phyloP scores from a whole-genome alignment of 1,140 invertebrate genomes.

The Drosophila repletoides region DNA sequence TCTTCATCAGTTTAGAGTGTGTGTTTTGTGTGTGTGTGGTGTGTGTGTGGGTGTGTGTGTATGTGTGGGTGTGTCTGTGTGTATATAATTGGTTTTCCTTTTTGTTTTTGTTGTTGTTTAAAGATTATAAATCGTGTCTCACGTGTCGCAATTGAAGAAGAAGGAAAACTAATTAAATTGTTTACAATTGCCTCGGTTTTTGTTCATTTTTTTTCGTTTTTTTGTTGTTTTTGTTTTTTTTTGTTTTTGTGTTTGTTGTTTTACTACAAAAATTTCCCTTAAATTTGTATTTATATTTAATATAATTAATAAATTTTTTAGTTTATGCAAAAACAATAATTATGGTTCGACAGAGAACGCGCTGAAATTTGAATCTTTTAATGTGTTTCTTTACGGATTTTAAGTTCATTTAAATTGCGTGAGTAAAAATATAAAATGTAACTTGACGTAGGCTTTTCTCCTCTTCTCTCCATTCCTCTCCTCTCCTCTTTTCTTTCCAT shows the following conservation, averaged over 20 bases:
- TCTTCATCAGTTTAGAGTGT: constrained; percentile 65
- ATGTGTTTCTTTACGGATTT: constrained; percentile 34
- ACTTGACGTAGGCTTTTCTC: constrained; percentile 4
- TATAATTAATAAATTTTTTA: constrained; percentile 75
- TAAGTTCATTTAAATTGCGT: constrained; percentile 31
- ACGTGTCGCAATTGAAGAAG: constrained; percentile 29
- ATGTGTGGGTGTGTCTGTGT: neutral
- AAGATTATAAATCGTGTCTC: constrained; percentile 45
- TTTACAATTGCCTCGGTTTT: constrained; percentile 55
- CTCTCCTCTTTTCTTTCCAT: constrained; percentile 25
- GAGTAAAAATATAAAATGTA: constrained; percentile 44
- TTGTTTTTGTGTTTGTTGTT: constrained; percentile 26
- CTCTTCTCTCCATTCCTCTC: constrained; percentile 20
- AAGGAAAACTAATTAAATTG: constrained; percentile 53
- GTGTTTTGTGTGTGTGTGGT: constrained; percentile 55
- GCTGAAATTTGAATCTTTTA: constrained; percentile 7
- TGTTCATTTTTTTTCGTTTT: constrained; percentile 36
- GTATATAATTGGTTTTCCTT: constrained; percentile 29
- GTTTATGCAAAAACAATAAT: constrained; percentile 78
- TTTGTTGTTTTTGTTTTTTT: constrained; percentile 38
- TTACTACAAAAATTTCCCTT: constrained; percentile 57
- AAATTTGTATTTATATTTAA: constrained; percentile 76
- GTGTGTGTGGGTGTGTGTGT: constrained; percentile 35
- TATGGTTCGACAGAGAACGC: constrained; percentile 40
- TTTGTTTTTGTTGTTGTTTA: constrained; percentile 49